Evolutionary conservation across 2,113 vertebrate genomes (phyloP), one percentile per base, ranked within the genome.

Genomic region (Ameiurus melas): DNA sequence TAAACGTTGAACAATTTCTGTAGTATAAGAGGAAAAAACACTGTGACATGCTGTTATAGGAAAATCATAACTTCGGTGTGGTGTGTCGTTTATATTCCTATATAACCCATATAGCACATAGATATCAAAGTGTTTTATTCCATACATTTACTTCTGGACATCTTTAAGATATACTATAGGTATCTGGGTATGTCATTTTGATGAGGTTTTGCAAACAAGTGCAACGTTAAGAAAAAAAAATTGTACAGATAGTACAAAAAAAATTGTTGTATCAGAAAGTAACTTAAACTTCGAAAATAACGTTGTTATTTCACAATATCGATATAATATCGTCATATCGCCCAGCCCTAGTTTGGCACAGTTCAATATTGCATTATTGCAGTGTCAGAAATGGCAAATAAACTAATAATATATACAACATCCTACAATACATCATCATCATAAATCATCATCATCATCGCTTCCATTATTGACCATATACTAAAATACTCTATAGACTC

Each of bases 281-380:
- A 10, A 51, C 47, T 51, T 51, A 51, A 10, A 51, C 47, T 51
- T 51, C 0, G 43, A 47, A 5, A 39, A 3, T 55, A 39, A 75
- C 19, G 43, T 53, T 51, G 27, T 78, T 78, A 16, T 55, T 19
- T 19, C 14, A 30, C n/a, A 3, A 81, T 58, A 81, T 81, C 17
- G 7, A 17, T 82, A 82, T 82, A 17, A 12, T 14, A 83, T 83
- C 30, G 19, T 83, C 80, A 83, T 83, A 83, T 83, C 80, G 80
- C 80, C 80, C 80, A 82, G 30, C 79, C 79, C 79, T 36, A 83
- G 80, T 62, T 78, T 83, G 86, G 86, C 71, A 89, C 73, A 86
- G 58, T 84, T 89, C 83, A 82, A 82, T 66, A 86, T 82, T 83
- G 60, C 80, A 87, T 86, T 39, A 64, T 84, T 89, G 86, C 80